Percentiles rank a stretch among this genome's conserved stretches.
These are phyloP conservation scores for Scaptomyza polygonia DNA, from an alignment of 2,888 invertebrate species.

Conservation along the genomic window DNA sequence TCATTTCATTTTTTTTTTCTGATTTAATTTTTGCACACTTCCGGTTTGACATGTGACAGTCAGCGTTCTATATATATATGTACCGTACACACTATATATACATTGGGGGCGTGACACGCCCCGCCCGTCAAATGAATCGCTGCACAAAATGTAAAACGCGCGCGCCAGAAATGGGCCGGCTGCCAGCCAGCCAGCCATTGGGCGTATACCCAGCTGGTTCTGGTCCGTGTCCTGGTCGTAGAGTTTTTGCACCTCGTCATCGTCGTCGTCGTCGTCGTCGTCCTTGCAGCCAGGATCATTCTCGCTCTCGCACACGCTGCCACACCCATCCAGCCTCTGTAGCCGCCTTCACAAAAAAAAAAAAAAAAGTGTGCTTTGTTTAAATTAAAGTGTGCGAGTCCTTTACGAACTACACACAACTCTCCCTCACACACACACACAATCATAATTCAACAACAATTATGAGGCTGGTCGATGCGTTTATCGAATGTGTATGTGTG, in stretches of 20 bases:
- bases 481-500: slow-evolving; percentile 23
- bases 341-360: slow-evolving; percentile 49
- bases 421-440: neutral
- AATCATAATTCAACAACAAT: slow-evolving; percentile 22
- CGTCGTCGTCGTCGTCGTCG: neutral
- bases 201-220: slow-evolving; percentile 68
- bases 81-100: slow-evolving; percentile 11
- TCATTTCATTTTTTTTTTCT: slow-evolving; percentile 24
- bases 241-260: slow-evolving; percentile 1
- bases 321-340: slow-evolving; percentile 67
- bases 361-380: slow-evolving; percentile 17
- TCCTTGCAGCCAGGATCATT: slow-evolving; percentile 45
- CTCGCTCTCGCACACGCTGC: slow-evolving; percentile 49
- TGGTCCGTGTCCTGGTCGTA: neutral
- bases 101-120: slow-evolving; percentile 61
- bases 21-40: slow-evolving; percentile 67
- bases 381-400: neutral
- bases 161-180: slow-evolving; percentile 75
- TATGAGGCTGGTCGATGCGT: slow-evolving; percentile 31
- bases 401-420: slow-evolving; percentile 1
- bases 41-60: slow-evolving; percentile 81
- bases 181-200: slow-evolving; percentile 52
- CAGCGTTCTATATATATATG: slow-evolving; percentile 43
- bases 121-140: slow-evolving; percentile 79
- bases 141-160: slow-evolving; percentile 66